Evolutionary conservation across 2,888 invertebrate genomes (phyloP).

Genomic region (Scaeva pyrastri): DNA sequence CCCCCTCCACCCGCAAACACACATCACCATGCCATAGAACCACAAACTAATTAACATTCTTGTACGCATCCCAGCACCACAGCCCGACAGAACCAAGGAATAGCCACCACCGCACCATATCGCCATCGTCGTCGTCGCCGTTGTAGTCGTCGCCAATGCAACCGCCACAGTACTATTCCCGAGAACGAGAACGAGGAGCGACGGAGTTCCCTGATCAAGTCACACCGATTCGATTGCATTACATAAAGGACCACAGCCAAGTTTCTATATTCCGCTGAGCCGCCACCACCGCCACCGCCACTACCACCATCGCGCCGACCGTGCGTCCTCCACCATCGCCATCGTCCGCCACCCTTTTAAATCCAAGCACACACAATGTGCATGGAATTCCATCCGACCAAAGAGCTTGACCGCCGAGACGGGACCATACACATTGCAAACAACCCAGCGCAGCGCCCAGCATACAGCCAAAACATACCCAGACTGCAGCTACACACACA

Average conservation of each 20-base stretch:
- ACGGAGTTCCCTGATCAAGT: conserved; percentile 60
- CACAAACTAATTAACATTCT: conserved; percentile 76
- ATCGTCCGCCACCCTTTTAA: conserved; percentile 3
- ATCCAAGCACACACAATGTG: conserved; percentile 38
- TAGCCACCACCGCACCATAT: conserved; percentile 17
- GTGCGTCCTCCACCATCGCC: no score
- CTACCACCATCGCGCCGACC: not conserved
- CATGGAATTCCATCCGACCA: conserved; percentile 48
- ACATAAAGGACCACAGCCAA: conserved; percentile 49
- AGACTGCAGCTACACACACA: not conserved
- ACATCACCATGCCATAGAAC: conserved; percentile 54
- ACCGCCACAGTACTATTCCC: conserved; percentile 25
- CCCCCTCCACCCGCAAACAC: conserved; percentile 11
- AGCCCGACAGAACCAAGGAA: conserved; percentile 33
- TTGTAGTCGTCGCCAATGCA: conserved; percentile 27
- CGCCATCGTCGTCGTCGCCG: not conserved
- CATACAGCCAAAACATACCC: conserved; percentile 12
- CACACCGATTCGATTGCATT: conserved; percentile 73
- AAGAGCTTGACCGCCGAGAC: conserved; percentile 48
- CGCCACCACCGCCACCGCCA: conserved; percentile 36
- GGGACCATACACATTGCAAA: conserved; percentile 39
- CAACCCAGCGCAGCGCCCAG: conserved; percentile 46
- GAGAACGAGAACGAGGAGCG: no score
- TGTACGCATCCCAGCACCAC: conserved; percentile 70
- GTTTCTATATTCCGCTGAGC: conserved; percentile 23